A percentile compares a stretch with the other conserved stretches of the same genome.
phyloP scores from a whole-genome alignment of 2,797 vertebrate genomes.

The Sciaenops ocellatus region DNA sequence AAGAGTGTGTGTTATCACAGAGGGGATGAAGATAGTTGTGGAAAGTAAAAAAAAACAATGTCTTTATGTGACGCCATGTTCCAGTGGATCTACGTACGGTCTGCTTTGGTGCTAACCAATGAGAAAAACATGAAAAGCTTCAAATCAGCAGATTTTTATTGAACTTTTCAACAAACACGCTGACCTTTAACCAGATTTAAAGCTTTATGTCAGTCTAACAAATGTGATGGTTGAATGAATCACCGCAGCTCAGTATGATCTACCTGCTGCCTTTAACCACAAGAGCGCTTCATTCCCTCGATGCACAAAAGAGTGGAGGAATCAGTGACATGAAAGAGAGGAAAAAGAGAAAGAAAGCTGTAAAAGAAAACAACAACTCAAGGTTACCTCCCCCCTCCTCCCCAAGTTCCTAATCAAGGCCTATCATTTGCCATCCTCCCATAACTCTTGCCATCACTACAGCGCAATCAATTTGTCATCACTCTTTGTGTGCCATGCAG shows the following conservation, averaged over 20 bases:
- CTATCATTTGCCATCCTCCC: constrained; percentile 90
- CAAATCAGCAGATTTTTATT: constrained; percentile 13
- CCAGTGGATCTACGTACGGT: constrained; percentile 2
- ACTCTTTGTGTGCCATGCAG: constrained; percentile 90
- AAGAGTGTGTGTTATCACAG: constrained; percentile 14
- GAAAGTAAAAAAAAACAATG: not conserved
- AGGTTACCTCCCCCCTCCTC: constrained; percentile 84
- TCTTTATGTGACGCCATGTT: not conserved
- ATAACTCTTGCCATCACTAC: constrained; percentile 89
- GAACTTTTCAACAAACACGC: constrained; percentile 17
- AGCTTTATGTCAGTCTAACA: constrained; percentile 37
- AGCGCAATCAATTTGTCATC: constrained; percentile 96
- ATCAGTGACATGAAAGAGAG: constrained; percentile 22
- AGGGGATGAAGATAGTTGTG: constrained; percentile 3
- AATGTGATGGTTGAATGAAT: constrained; percentile 59
- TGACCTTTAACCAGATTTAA: constrained; percentile 59
- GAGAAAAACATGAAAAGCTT: constrained; percentile 21
- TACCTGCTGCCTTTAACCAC: constrained; percentile 19
- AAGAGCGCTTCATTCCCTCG: not conserved
- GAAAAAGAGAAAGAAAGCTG: constrained; percentile 59
- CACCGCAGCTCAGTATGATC: not conserved
- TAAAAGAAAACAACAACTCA: constrained; percentile 78
- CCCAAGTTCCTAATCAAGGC: constrained; percentile 91
- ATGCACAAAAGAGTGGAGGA: constrained; percentile 10
- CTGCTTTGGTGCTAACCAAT: constrained; percentile 6